Evolutionary conservation across 2,888 invertebrate genomes (phyloP), one percentile per base, ranked within the genome.

Genomic region (Caenorhabditis angaria): DNA sequence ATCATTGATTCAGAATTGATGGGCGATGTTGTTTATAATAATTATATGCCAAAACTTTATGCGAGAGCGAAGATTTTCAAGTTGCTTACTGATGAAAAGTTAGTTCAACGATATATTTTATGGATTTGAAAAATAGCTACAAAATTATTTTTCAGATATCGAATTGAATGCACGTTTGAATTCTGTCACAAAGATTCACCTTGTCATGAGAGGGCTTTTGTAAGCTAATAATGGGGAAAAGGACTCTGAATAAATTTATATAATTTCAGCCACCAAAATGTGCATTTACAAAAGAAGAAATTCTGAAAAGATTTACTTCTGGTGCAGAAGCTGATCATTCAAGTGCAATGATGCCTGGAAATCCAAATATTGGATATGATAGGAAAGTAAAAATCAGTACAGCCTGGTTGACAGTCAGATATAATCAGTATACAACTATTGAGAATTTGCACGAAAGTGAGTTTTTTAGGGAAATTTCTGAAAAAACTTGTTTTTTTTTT

Each of bases 221-320:
- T 78, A 48, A 70, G 70, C 58, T 29, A 25, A 1, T 24, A 35
- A 24, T 22, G 48, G 14, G 27, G 47, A 32, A 51, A 28, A 32
- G 50, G 25, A 54, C 55, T 35, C 0, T 1, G 20, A 47, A 14
- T 28, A 57, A 27, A 22, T n/a, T 35, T 51, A 3, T 28, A 4
- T 6, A 4, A n/a, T 65, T 77, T 50, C 51, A 81, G 81, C 79
- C 81, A 20, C 81, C 81, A n/a, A 80, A 78, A 62, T 81, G 81
- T 54, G 76, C 81, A 24, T 79, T 75, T 59, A 76, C 78, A 14
- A 75, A 75, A 57, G 78, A 80, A 27, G 81, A 81, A 64, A 73
- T 81, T n/a, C 54, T 70, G n/a, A 72, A 70, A 29, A 56, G 77
- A 32, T 70, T 67, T n/a, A 59, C 54, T 22, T 24, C 32, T 53